Percentiles rank a stretch among this genome's conserved stretches.
phyloP scores from a whole-genome alignment of 2,888 invertebrate species.

The Caenorhabditis drosophilae region DNA sequence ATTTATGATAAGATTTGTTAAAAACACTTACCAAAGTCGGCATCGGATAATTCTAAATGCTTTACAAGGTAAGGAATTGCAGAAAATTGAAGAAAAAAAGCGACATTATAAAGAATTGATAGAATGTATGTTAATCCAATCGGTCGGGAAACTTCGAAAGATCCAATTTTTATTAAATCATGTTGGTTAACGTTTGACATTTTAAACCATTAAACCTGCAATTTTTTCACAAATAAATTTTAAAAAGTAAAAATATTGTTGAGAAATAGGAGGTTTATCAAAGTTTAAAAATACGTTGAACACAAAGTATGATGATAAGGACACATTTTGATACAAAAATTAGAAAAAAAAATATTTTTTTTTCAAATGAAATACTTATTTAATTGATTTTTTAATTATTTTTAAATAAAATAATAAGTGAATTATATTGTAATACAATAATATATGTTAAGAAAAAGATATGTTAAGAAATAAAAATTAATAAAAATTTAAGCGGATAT shows the following conservation, averaged over 20 bases:
- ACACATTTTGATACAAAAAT: background rate
- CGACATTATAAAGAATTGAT: slow-evolving; percentile 54
- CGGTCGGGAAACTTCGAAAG: slow-evolving; percentile 33
- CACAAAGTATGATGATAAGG: background rate
- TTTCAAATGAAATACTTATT: no score
- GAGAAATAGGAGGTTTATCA: background rate
- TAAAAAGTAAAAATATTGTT: background rate
- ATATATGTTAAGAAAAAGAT: no score
- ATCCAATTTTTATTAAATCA: slow-evolving; percentile 21
- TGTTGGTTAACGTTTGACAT: no score
- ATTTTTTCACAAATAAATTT: background rate
- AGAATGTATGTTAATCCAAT: slow-evolving; percentile 50
- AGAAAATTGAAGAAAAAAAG: slow-evolving; percentile 56
- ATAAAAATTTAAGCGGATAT: no score
- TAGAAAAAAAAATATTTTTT: background rate
- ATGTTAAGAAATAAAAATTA: no score
- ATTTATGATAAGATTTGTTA: background rate
- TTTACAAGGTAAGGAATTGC: slow-evolving; percentile 51
- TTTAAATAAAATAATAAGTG: no score
- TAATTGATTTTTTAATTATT: no score
- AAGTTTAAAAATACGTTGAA: background rate
- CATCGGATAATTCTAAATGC: slow-evolving; percentile 45
- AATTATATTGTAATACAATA: no score
- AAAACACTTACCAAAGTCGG: slow-evolving; percentile 45
- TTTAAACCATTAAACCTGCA: slow-evolving; percentile 18